Base-by-base conservation (phyloP, 2,797 vertebrate species). In the Emys orbicularis region DNA sequence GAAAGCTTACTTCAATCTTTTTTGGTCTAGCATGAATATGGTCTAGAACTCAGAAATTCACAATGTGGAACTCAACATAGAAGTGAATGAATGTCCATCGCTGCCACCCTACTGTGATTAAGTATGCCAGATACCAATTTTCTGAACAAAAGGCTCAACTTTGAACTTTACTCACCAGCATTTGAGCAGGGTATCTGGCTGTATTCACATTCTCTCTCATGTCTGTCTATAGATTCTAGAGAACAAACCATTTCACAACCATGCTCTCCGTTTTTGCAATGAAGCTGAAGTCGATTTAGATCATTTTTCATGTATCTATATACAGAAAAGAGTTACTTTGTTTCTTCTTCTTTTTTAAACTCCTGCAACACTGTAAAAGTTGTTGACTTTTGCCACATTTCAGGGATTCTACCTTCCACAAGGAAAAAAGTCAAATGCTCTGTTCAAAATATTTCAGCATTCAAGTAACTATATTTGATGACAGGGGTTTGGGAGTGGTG, bases 271-370 rank as follows among this genome's bases (percentile, higher is more conserved):
- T 99, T 99, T 96, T 98, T 98, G 94, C 99, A 99, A 19, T 98
- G 99, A 21, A 99, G 98, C 98, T 99, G 99, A 94, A 99, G 98
- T 50, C 98, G 98, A 91, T 98, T 99, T 97, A 99, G 98, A 97
- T 99, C 99, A 91, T 99, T 99, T 89, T 98, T 98, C 99, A 99
- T 99, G 53, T 99, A 99, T 90, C 99, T 99, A 95, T 0, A 5
- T 15, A 54, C 2, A 93, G 90, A 61, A 81, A 86, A 86, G n/a
- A 80, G 88, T 18, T 72, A 72, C 9, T 72, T 41, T 41, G 68
- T 41, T 72, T 68, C 34, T 65, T 61, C 8, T 37, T 61, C 31
- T 83, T 12, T 41, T 72, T 50, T 94, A 83, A 79, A 90, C 52
- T 23, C 11, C 80, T 27, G 6, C 12, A 92, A 87, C 15, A 27